A percentile compares a stretch with the other conserved stretches of the same genome.
Conservation (phyloP, 2,113 vertebrate genomes). For the Nycticryphes semicollaris region DNA sequence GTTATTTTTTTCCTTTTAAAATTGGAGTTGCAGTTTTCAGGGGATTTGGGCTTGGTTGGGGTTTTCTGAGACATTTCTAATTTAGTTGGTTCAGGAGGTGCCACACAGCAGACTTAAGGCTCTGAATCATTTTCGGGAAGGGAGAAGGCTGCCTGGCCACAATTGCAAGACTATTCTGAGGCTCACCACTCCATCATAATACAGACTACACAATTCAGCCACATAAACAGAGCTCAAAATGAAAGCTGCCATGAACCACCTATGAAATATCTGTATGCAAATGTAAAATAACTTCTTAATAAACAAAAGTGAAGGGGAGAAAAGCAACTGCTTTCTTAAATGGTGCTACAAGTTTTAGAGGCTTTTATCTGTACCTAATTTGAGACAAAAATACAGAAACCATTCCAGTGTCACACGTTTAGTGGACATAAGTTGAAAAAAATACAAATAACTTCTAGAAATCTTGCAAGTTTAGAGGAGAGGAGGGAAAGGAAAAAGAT, state of each 20-base stretch:
- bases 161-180: not conserved
- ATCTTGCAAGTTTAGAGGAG: not conserved
- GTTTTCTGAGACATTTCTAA: not conserved
- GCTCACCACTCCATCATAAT: not conserved
- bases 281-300: not conserved
- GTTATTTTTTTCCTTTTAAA: not conserved
- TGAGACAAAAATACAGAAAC: not conserved
- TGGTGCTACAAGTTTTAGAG: not conserved
- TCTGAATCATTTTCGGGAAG: not conserved
- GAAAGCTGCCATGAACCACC: not conserved
- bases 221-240: not conserved
- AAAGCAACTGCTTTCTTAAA: not conserved
- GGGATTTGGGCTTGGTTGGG: not conserved
- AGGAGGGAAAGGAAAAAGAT: not conserved
- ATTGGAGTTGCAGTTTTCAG: not conserved
- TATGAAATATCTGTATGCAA: not conserved
- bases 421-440: not conserved
- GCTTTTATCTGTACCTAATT: not conserved
- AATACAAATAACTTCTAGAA: not conserved
- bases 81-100: not conserved
- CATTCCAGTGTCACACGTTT: not conserved
- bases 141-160: not conserved
- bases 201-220: not conserved
- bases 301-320: not conserved
- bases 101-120: not conserved